Base-by-base conservation (phyloP, 2,797 vertebrate genomes). In the Malacoctenus gilli region DNA sequence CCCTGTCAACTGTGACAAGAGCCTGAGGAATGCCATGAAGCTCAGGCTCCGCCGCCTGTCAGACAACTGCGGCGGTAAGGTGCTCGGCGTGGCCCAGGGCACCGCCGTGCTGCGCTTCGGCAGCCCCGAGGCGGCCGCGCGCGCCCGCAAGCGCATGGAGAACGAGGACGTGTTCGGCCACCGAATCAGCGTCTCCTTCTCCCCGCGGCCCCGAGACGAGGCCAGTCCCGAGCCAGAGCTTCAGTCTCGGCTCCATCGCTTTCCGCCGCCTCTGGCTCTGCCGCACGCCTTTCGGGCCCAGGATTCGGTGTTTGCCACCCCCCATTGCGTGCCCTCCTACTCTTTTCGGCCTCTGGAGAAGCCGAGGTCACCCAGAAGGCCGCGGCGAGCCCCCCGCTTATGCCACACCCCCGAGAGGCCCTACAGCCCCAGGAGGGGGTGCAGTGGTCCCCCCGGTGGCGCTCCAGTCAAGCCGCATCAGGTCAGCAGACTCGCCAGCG, bases 51-150 rank as follows among this genome's bases (percentile, higher is more conserved):
- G 95, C 48, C 96, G 97, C 68, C 90, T 99, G 78, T 99, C 97
- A 16, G 95, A 97, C 86, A 99, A 99, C 89, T 99, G 97, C 41
- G 97, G 97, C 0, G 97, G 97, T 60, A 99, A 98, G 83, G 97
- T 99, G 76, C 83, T 96, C 85, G 96, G 94, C 38, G 86, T 99
- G 71, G 92, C 94, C 1, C 93, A 94, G 34, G 92, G 94, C 90
- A 91, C 92, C 0, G 97, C 95, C 0, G 92, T 97, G 68, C 95
- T 99, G 36, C 95, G 97, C 28, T 98, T 99, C 64, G 76, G 95
- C 73, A 98, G 90, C 82, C 91, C 89, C 1, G 95, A 96, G 2
- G 95, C 94, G 0, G 97, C 97, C 0, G 93, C 95, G 2, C 94
- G 97, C 0, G 97, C 97, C 34, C 91, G 92, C 75, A 98, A 97